Conservation (phyloP, 2,797 vertebrate species). For the Decapterus maruadsi region DNA sequence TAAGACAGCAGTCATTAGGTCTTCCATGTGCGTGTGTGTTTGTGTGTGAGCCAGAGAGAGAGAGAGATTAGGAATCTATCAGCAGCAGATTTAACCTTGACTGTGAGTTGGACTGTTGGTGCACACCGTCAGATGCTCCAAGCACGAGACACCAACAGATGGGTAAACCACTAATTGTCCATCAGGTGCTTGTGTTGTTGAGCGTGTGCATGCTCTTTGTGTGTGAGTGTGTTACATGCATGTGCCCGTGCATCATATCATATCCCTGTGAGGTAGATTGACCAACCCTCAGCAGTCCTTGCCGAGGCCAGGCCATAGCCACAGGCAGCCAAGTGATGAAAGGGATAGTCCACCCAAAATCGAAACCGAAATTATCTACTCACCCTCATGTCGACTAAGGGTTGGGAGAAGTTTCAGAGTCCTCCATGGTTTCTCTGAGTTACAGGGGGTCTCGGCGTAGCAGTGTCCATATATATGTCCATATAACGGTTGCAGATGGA, state of each 20-base stretch:
- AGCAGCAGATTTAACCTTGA: conserved; percentile 78
- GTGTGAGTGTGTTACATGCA: conserved; percentile 2
- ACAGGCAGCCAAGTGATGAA: conserved; percentile 65
- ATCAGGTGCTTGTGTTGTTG: conserved; percentile 72
- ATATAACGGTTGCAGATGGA: no score
- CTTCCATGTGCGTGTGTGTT: neutral
- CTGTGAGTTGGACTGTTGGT: conserved; percentile 57
- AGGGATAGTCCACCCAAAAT: no score
- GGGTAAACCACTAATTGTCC: conserved; percentile 80
- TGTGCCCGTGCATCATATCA: conserved; percentile 24
- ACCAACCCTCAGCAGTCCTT: conserved; percentile 73
- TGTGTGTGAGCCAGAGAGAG: conserved; percentile 11
- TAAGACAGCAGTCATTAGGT: conserved; percentile 25
- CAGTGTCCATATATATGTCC: no score
- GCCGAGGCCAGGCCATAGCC: conserved; percentile 58
- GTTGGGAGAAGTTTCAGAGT: no score
- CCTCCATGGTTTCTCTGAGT: no score
- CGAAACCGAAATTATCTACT: no score
- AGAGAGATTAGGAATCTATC: conserved; percentile 10
- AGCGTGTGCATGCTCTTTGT: conserved; percentile 28
- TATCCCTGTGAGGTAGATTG: conserved; percentile 57
- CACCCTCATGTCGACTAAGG: no score
- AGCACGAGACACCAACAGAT: conserved; percentile 76
- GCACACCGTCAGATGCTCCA: conserved; percentile 55
- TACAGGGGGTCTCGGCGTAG: no score